A percentile compares a stretch with the other conserved stretches of the same genome.
These are phyloP conservation scores for Premnoplex brunnescens DNA, from an alignment of 2,797 vertebrate species.

Conservation along the genomic window DNA sequence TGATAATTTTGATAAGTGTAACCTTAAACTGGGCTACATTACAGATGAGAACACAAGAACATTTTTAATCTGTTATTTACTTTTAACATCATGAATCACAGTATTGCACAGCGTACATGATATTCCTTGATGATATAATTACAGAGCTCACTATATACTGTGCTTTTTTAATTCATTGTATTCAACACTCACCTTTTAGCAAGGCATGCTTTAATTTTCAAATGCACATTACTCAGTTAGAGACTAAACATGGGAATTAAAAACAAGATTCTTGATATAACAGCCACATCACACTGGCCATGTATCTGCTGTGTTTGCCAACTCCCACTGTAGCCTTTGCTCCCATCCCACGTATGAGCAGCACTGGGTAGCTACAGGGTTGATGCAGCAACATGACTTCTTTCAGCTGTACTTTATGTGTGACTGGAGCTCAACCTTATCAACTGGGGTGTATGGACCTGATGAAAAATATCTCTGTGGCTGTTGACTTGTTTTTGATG, in stretches of 20 bases:
- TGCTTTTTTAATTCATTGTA: constrained; percentile 32
- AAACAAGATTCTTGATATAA: background rate
- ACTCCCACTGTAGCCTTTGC: background rate
- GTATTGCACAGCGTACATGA: background rate
- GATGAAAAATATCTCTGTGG: background rate
- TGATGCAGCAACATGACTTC: background rate
- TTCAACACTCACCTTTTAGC: constrained; percentile 16
- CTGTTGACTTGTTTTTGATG: background rate
- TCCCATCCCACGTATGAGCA: background rate
- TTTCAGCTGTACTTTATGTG: background rate
- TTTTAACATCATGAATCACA: constrained; percentile 24
- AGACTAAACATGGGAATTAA: background rate
- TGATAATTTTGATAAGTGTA: constrained; percentile 17
- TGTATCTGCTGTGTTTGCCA: background rate
- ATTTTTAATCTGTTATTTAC: constrained; percentile 46
- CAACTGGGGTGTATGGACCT: background rate
- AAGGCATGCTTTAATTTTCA: background rate
- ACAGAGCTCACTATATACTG: background rate
- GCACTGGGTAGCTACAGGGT: background rate
- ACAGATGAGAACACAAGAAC: background rate
- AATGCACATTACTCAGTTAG: background rate
- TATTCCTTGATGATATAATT: constrained; percentile 44
- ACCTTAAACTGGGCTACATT: constrained; percentile 14
- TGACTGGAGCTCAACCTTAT: background rate
- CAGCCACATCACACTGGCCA: rapidly evolving